Evolutionary conservation across 2,113 vertebrate genomes (phyloP).

Genomic region (Amblyopsis rosae): DNA sequence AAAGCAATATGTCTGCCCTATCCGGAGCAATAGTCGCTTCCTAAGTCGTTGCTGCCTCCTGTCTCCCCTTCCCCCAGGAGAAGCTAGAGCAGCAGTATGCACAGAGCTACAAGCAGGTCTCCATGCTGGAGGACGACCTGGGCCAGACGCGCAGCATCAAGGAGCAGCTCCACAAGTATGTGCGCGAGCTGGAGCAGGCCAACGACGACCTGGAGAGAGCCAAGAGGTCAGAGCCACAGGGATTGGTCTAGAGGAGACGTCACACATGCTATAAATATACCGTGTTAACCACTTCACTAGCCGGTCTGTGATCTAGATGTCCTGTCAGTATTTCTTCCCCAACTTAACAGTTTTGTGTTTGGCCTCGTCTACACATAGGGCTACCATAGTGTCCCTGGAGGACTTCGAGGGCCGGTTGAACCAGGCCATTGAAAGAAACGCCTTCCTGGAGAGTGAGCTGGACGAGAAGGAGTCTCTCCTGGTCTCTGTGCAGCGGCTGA

Average conservation of each 20-base stretch:
- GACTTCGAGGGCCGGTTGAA: constrained; percentile 98
- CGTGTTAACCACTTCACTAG: too few relatives aligned
- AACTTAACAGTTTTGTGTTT: neutral
- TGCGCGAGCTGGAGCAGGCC: constrained; percentile 95
- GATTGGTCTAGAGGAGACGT: neutral
- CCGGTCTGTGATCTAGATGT: neutral
- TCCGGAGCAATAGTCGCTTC: neutral
- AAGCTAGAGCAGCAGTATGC: constrained; percentile 95
- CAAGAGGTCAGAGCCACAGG: constrained; percentile 81
- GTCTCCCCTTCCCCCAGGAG: constrained; percentile 77
- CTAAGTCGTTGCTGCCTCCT: constrained; percentile 8
- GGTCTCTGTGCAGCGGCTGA: constrained; percentile 95
- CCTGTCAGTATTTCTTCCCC: too few relatives aligned
- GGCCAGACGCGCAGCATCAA: constrained; percentile 94
- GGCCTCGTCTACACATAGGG: constrained; percentile 73
- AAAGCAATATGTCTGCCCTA: neutral
- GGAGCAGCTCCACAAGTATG: constrained; percentile 97
- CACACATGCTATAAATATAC: neutral
- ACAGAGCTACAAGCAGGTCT: constrained; percentile 97
- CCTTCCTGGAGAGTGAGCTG: constrained; percentile 96
- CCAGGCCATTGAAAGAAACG: constrained; percentile 97
- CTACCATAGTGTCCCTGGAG: constrained; percentile 97
- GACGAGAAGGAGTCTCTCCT: constrained; percentile 97
- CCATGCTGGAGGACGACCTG: constrained; percentile 91
- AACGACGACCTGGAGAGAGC: constrained; percentile 98